Conservation (phyloP, 2,797 vertebrate species). For the Thaleichthys pacificus region DNA sequence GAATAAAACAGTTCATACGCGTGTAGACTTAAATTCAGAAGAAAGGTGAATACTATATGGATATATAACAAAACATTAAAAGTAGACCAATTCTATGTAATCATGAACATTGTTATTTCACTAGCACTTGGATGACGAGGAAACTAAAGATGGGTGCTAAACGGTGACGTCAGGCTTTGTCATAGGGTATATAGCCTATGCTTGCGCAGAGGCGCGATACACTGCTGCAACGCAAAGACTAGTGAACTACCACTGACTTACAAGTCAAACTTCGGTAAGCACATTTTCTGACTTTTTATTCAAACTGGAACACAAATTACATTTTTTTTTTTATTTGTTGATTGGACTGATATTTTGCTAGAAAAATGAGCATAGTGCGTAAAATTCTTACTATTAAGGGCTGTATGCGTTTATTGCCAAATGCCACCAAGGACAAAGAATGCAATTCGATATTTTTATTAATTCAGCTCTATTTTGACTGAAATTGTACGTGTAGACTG, state of each 20-base stretch:
- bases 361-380: background rate
- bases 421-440: conserved; percentile 2
- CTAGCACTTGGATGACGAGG: background rate
- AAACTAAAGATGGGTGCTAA: background rate
- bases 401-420: background rate
- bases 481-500: background rate
- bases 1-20: too few species aligned
- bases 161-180: conserved; percentile 67
- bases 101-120: too few species aligned
- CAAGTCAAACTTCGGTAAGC: conserved; percentile 64
- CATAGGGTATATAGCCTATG: conserved; percentile 69
- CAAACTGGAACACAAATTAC: background rate
- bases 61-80: too few species aligned
- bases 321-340: background rate
- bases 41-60: too few species aligned
- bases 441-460: background rate
- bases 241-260: conserved; percentile 34
- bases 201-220: conserved; percentile 66
- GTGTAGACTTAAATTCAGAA: too few species aligned
- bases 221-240: conserved; percentile 65
- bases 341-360: background rate
- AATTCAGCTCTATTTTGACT: background rate
- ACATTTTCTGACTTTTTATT: background rate
- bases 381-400: background rate
- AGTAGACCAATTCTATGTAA: too few species aligned